Conservation (phyloP, 2,113 vertebrate species). For the Pipa parva region DNA sequence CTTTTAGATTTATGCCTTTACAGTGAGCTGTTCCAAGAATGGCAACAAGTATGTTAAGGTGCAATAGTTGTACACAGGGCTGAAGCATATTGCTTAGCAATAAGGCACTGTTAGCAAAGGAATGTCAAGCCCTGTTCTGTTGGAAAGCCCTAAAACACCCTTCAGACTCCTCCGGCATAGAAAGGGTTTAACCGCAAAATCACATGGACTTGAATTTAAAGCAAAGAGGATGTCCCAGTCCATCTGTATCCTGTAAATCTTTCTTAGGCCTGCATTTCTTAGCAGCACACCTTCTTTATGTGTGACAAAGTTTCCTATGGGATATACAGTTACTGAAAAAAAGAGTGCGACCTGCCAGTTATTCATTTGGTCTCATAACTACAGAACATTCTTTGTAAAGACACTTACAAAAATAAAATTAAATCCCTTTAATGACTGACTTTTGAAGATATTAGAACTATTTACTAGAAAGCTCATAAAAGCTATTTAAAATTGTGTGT, state of each 20-base stretch:
- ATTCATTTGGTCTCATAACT: not conserved
- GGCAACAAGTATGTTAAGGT: conserved; percentile 14
- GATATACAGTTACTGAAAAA: conserved; percentile 28
- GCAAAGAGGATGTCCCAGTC: conserved; percentile 36
- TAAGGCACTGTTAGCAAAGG: not conserved
- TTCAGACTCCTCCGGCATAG: not conserved
- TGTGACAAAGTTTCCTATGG: conserved; percentile 40
- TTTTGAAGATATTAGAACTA: conserved; percentile 13
- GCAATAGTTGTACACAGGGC: conserved; percentile 10
- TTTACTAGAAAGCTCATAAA: conserved; percentile 22
- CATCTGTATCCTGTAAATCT: conserved; percentile 39
- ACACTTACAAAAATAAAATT: conserved; percentile 6
- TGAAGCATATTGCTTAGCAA: conserved; percentile 25
- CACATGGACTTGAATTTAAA: conserved; percentile 13
- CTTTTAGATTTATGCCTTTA: conserved; percentile 26
- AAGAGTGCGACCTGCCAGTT: conserved; percentile 32
- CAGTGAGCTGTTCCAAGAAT: not conserved
- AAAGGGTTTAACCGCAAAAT: conserved; percentile 9
- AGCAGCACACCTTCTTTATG: conserved; percentile 40
- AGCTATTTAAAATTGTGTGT: not conserved
- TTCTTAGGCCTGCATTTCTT: conserved; percentile 24
- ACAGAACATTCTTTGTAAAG: conserved; percentile 31
- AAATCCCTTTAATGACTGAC: not conserved
- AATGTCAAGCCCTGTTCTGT: not conserved
- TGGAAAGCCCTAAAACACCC: not conserved